Percentiles rank a stretch among this genome's conserved stretches.
Conservation (phyloP, 1,140 invertebrate genomes). For the Polyergus mexicanus region DNA sequence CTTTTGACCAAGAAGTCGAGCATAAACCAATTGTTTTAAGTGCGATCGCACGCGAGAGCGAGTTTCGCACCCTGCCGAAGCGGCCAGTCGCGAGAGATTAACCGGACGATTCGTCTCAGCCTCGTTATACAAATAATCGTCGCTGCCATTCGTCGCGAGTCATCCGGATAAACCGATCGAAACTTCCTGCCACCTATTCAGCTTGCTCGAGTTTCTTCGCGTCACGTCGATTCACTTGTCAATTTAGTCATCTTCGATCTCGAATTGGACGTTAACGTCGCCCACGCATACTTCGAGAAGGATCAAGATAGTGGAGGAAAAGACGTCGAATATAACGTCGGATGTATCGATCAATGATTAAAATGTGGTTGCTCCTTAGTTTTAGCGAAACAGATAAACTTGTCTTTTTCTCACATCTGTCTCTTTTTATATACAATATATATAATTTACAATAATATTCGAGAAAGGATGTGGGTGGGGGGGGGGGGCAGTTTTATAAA, state of each 20-base stretch:
- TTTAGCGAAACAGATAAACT: neutral
- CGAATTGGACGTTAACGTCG: conserved; percentile 4
- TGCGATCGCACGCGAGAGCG: conserved; percentile 69
- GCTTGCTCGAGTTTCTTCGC: conserved; percentile 75
- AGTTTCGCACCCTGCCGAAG: conserved; percentile 81
- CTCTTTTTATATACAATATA: neutral
- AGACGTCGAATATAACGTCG: neutral
- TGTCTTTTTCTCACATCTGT: neutral
- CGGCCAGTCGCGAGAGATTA: conserved; percentile 83
- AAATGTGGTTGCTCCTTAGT: neutral
- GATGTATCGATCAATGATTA: neutral
- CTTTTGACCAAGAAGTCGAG: conserved; percentile 42
- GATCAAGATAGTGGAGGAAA: conserved; percentile 14
- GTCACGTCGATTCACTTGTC: conserved; percentile 75
- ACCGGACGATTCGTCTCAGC: conserved; percentile 82
- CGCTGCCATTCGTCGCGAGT: conserved; percentile 33
- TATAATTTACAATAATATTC: neutral
- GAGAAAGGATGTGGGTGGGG: neutral
- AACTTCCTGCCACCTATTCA: conserved; percentile 52
- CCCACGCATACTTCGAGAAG: conserved; percentile 1
- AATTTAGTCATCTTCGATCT: conserved; percentile 40
- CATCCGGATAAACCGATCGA: conserved; percentile 50
- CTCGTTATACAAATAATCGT: conserved; percentile 52
- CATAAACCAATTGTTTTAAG: conserved; percentile 70
- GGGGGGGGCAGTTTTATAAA: neutral